Base-by-base conservation (phyloP, 2,888 invertebrate genomes). In the Euplagia quadripunctaria region DNA sequence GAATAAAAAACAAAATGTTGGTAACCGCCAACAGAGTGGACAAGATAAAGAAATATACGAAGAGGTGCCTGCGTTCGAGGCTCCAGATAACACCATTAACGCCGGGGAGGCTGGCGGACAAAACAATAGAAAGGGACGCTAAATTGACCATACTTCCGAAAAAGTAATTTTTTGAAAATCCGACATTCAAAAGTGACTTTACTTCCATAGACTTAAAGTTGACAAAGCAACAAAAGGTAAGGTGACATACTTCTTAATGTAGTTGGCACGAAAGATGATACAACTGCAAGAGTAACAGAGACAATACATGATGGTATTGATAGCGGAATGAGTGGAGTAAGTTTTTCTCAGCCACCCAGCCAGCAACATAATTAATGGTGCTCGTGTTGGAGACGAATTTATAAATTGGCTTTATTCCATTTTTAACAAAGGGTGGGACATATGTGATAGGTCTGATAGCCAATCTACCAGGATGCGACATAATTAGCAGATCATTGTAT, bases 351-450 rank as follows among this genome's bases (percentile, higher is more conserved):
- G 94, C 96, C 96, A 96, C 96, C 95, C 95, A 96, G 93, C 93
- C 95, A 94, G 96, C 96, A 96, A 96, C 96, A 96, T 96, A 96
- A 96, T 96, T 96, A 96, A 96, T 96, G 96, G 92, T 89, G 91
- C 90, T 93, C 94, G 94, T 94, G 94, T 94, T 89, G 92, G 91
- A 92, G 94, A 95, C 94, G 94, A 94, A 95, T 95, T 95, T 95
- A 94, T 94, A 95, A 95, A 95, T 94, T 94, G 94, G 92, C 91
- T 93, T 93, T 90, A 94, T 93, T 94, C 89, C 88, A 90, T 92
- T 92, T 94, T 92, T 84, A 94, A 93, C 92, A 93, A 93, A 93
- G 91, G 83, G 85, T 89, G 74, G 77, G 73, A 92, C 92, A 93
- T 89, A 88, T 91, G 91, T 92, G 94, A 92, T 94, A 91, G 81